Evolutionary conservation across 2,113 vertebrate species (phyloP), one percentile per base, ranked within the genome.

Genomic region (Anser cygnoides): DNA sequence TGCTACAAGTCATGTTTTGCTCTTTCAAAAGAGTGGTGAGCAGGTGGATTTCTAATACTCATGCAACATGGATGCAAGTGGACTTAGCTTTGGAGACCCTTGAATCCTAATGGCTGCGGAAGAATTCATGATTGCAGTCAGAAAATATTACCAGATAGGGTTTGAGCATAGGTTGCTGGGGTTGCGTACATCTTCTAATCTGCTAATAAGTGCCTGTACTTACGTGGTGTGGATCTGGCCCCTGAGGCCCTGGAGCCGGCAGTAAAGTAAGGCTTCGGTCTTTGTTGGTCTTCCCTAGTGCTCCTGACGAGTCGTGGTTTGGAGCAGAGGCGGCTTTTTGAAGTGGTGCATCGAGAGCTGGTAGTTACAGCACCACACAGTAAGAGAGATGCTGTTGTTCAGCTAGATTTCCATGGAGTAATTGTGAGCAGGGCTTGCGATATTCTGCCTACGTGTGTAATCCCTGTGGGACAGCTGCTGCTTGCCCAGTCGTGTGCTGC

Each of bases 261-360:
- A 35, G 14, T 11, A 28, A 29, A 23, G 4, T 22, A 25, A 13
- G 8, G 33, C 61, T 50, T 84, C 28, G 6, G 3, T 73, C 71
- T 58, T 18, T 21, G 13, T 29, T 10, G 74, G 39, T 35, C n/a
- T 18, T 46, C 58, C 14, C 50, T 25, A 2, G 29, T 11, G 55
- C 50, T 63, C 9, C 70, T n/a, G 84, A 3, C 16, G 20, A 18
- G 3, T 31, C 18, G 10, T 29, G 37, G 39, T 11, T 8, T 57
- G 83, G 41, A 61, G 37, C 37, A 31, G 10, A 7, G n/a, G 55
- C 43, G 13, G 37, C 63, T 67, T 74, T 41, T 37, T 7, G 66
- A 8, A 73, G 65, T 9, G 61, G 28, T 49, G 31, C 16, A 1
- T 8, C 2, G 0, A 1, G 33, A 71, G 67, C 82, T n/a, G 52